Base-by-base conservation (phyloP, 2,797 vertebrate genomes). In the Melanogrammus aeglefinus region DNA sequence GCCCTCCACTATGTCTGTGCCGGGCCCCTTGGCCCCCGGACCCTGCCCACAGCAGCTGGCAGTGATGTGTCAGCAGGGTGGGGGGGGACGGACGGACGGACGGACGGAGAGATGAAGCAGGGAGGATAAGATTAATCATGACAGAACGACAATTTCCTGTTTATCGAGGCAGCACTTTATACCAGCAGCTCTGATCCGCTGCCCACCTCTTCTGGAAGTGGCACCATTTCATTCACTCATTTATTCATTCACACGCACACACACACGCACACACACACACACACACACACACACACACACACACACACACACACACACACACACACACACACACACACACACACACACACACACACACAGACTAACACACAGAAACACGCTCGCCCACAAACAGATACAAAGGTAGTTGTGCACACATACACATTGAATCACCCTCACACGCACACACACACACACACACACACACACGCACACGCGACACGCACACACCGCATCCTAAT, bases 131-230 rank as follows among this genome's bases (percentile, higher is more conserved):
- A 89, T 90, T 90, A 89, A 91, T 92, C 84, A 79, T 89, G 82
- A 93, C 79, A 78, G 83, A 90, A 84, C 87, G 85, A 82, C 89
- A 82, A 88, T 92, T 93, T 94, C 93, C 92, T 94, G 91, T 94
- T 93, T 92, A 91, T 85, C 86, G 91, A 93, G 92, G 92, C 92
- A 9, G 76, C 88, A 84, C 87, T 57, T 57, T n/a, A 57, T 86
- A 88, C 89, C 88, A 88, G 90, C 87, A 85, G 80, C 83, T 83
- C 86, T 90, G 88, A 84, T 78, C 89, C 85, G 77, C 82, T 86
- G 88, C 84, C 78, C 38, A 82, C 85, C 88, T 82, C 78, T 35
- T 81, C 81, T 79, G 82, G 47, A 66, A 79, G 79, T 86, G 88
- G 88, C 90, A 91, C 87, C 89, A 14, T 86, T 81, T 33, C 72